phyloP scores from a whole-genome alignment of 2,888 invertebrate genomes.

The Anaspis maculata region DNA sequence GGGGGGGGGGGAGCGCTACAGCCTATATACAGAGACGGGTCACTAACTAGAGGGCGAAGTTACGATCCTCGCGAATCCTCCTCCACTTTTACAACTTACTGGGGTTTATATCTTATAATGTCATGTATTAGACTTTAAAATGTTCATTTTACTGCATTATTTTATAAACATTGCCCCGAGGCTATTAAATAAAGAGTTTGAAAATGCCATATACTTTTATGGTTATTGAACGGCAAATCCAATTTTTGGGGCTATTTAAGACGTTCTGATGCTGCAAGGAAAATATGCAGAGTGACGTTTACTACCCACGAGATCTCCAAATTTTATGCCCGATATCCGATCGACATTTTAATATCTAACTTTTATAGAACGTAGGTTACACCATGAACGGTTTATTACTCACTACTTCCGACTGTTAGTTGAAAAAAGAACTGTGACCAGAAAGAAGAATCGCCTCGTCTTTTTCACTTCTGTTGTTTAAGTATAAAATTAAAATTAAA shows the following conservation, averaged over 20 bases:
- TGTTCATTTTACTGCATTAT: slow-evolving; percentile 43
- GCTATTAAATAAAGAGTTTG: slow-evolving; percentile 43
- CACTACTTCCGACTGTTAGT: too few species aligned
- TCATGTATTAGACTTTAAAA: slow-evolving; percentile 41
- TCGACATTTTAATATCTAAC: slow-evolving; percentile 33
- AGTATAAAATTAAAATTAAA: too few species aligned
- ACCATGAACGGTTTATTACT: slow-evolving; percentile 10
- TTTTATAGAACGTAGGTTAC: slow-evolving; percentile 22
- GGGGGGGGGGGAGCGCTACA: too few species aligned
- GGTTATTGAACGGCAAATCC: slow-evolving; percentile 44
- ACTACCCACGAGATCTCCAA: slow-evolving; percentile 35
- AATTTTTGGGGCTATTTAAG: slow-evolving; percentile 44
- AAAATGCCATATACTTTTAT: slow-evolving; percentile 43
- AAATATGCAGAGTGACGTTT: slow-evolving; percentile 41
- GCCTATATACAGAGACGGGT: too few species aligned
- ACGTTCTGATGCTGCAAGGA: slow-evolving; percentile 32
- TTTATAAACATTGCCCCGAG: slow-evolving; percentile 42
- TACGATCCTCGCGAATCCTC: too few species aligned
- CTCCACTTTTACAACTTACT: slow-evolving; percentile 39
- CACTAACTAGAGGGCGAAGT: too few species aligned
- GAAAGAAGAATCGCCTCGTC: too few species aligned
- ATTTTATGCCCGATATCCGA: slow-evolving; percentile 37
- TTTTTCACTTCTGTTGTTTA: too few species aligned
- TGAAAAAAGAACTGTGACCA: too few species aligned
- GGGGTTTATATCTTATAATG: slow-evolving; percentile 41